These are phyloP conservation scores for Oplegnathus fasciatus DNA, from an alignment of 2,113 vertebrate species.

Conservation along the genomic window DNA sequence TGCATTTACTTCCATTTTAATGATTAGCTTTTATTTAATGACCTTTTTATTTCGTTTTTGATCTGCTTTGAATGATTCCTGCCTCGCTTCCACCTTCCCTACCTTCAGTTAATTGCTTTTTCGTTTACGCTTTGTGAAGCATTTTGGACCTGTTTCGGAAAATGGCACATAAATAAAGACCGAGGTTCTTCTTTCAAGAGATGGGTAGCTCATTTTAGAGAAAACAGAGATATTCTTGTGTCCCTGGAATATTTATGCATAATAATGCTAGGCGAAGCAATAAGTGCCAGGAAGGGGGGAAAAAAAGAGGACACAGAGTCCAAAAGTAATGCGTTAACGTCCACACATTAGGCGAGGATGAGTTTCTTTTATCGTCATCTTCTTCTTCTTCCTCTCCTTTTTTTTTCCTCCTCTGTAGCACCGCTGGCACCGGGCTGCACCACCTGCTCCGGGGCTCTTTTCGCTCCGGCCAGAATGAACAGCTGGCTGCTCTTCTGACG, in stretches of 20 bases:
- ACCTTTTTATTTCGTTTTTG: neutral
- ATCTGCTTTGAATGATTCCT: neutral
- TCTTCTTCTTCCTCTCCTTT: constrained; percentile 40
- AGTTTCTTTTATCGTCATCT: constrained; percentile 67
- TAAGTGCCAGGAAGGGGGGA: neutral
- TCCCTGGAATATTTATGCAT: constrained; percentile 55
- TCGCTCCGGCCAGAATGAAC: constrained; percentile 80
- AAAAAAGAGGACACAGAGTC: constrained; percentile 5
- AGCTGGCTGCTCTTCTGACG: constrained; percentile 87
- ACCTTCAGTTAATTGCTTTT: neutral
- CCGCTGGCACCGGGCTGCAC: constrained; percentile 81
- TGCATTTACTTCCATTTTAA: neutral
- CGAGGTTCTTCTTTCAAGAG: neutral
- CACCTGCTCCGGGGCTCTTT: constrained; percentile 84
- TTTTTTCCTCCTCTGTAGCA: constrained; percentile 71
- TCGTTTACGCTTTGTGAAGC: neutral
- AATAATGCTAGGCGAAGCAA: constrained; percentile 39
- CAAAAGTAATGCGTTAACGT: constrained; percentile 48
- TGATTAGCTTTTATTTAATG: neutral
- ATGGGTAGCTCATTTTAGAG: neutral
- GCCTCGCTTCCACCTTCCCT: neutral
- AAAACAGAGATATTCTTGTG: constrained; percentile 8
- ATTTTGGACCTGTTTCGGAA: neutral
- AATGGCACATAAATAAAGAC: constrained; percentile 42
- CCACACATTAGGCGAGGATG: constrained; percentile 53